Base-by-base conservation (phyloP, 2,888 invertebrate genomes). In the Oscheius sp. region DNA sequence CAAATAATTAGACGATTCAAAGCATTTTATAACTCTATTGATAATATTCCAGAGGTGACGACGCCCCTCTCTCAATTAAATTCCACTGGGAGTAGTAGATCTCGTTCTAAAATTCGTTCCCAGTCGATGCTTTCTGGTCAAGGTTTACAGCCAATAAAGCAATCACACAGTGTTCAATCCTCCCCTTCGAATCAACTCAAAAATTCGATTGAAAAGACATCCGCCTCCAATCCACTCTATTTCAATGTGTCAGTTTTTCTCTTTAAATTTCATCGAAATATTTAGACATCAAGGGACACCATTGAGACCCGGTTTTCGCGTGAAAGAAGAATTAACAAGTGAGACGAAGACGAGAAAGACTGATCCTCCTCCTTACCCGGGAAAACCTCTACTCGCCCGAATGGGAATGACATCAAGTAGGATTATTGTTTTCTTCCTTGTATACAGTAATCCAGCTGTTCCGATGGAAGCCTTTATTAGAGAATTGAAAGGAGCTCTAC, bases 151-250 rank as follows among this genome's bases (percentile, higher is more conserved):
- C 31, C 55, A 33, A 31, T 55, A 15, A 55, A 55, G 20, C 23
- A 33, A 10, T 55, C 55, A 34, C 55, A 23, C 17, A 55, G 55
- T 55, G 12, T 33, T 2, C 55, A 55, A 34, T 55, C 55, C 23
- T 34, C 55, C 25, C 55, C 55, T 2, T 20, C 33, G n/a, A 34
- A 55, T 5, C 55, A 55, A 34, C 10, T 33, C 2, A 20, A 55
- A 34, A 55, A 55, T 37, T 55, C 55, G 4, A 57, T 46, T 6
- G 66, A 66, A 33, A 66, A 66, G 45, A 66, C 48, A 5, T 66
- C 66, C 4, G 45, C 37, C n/a, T 27, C 42, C 27, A 66, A 66
- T 29, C 66, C 66, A 3, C 17, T 66, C 10, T 66, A 66, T 27
- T 46, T 45, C 25, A 53, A 57, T 20, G 23, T 37, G 65, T 65